phyloP scores from a whole-genome alignment of 2,113 vertebrate species.

The cattle (Bos taurus) region ARS-UCD2.0 NC_037335.1:112262501-112263000 shows the following conservation, averaged over 20 bases:
- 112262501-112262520: background rate
- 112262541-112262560: rapidly evolving
- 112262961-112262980: background rate
- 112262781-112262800: too few species aligned
- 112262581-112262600: too few species aligned
- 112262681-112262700: background rate
- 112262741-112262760: background rate
- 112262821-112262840: background rate
- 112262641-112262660: background rate
- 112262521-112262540: background rate
- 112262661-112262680: background rate
- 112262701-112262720: background rate
- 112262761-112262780: too few species aligned
- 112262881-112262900: background rate
- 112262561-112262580: background rate
- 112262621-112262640: background rate
- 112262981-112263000: background rate
- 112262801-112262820: rapidly evolving
- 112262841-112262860: background rate
- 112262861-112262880: too few species aligned
- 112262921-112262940: background rate
- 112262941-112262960: background rate
- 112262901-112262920: background rate
- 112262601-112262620: background rate
- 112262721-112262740: rapidly evolving